phyloP scores from a whole-genome alignment of 2,113 vertebrate genomes.

The Nanorana parkeri region DNA sequence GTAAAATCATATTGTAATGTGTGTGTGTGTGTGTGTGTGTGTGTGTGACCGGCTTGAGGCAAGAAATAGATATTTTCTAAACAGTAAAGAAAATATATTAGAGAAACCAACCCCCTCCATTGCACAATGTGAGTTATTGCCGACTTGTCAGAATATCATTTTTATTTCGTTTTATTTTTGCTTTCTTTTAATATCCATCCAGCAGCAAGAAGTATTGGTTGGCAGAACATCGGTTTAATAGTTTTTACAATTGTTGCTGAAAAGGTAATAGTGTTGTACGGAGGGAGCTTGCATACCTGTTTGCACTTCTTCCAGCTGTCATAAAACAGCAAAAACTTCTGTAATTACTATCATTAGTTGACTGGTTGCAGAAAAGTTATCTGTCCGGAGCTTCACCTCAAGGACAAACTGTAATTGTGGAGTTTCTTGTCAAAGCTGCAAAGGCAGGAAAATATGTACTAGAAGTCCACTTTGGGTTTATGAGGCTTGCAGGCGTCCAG shows the following conservation, averaged over 20 bases:
- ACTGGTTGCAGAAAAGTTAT: slow-evolving; percentile 43
- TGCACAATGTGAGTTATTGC: no score
- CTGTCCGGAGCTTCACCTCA: slow-evolving; percentile 18
- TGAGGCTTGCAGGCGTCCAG: background rate
- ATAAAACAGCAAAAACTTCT: slow-evolving; percentile 36
- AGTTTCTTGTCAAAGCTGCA: background rate
- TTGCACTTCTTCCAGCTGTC: slow-evolving; percentile 49
- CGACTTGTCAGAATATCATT: no score
- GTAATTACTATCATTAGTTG: slow-evolving; percentile 48
- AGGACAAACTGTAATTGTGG: slow-evolving; percentile 17
- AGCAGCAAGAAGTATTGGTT: background rate
- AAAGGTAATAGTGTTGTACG: slow-evolving; percentile 41
- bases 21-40: no score
- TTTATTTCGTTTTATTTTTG: no score
- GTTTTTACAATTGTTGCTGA: background rate
- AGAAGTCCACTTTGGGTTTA: background rate
- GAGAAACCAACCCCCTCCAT: no score
- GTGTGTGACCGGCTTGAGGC: no score
- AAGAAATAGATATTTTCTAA: no score
- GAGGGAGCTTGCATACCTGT: background rate
- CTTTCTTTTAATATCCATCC: background rate
- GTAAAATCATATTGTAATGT: no score
- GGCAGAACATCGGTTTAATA: slow-evolving; percentile 17
- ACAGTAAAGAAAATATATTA: no score
- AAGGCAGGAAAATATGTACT: background rate